phyloP scores from a whole-genome alignment of 2,113 vertebrate species.

The Stomatorhinus ivindoensis region DNA sequence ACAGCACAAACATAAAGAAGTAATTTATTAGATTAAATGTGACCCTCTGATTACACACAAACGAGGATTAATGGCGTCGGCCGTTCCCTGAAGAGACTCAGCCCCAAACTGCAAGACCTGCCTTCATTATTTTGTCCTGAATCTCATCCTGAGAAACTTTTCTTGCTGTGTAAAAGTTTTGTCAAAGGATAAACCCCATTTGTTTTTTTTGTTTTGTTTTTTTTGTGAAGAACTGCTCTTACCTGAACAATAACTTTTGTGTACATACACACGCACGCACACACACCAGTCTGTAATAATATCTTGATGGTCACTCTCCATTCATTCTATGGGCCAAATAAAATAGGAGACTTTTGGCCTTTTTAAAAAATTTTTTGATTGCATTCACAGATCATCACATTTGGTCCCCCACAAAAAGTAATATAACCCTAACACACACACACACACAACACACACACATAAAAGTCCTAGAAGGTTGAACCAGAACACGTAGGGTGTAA shows the following conservation, averaged over 20 bases:
- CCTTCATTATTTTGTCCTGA: slow-evolving; percentile 64
- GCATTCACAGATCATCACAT: no score
- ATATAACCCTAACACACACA: no score
- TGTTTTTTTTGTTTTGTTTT: neutral
- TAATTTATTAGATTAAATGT: slow-evolving; percentile 64
- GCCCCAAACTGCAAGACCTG: slow-evolving; percentile 64
- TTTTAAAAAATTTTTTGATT: no score
- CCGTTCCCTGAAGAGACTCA: slow-evolving; percentile 58
- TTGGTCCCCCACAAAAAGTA: no score
- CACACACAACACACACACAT: no score
- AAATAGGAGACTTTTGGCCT: no score
- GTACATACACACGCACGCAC: neutral
- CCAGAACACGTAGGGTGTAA: neutral
- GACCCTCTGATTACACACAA: slow-evolving; percentile 66
- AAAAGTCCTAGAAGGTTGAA: no score
- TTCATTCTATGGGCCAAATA: no score
- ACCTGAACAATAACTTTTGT: neutral
- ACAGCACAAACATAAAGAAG: slow-evolving; percentile 56
- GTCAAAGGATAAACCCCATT: neutral
- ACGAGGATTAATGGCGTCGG: slow-evolving; percentile 67
- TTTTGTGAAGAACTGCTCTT: neutral
- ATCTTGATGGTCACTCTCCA: no score
- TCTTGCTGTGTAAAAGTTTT: neutral
- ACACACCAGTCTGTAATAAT: neutral
- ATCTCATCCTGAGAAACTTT: slow-evolving; percentile 51